These are phyloP conservation scores for Drosophila flavopinicola DNA, from an alignment of 2,888 invertebrate genomes.

Conservation along the genomic window DNA sequence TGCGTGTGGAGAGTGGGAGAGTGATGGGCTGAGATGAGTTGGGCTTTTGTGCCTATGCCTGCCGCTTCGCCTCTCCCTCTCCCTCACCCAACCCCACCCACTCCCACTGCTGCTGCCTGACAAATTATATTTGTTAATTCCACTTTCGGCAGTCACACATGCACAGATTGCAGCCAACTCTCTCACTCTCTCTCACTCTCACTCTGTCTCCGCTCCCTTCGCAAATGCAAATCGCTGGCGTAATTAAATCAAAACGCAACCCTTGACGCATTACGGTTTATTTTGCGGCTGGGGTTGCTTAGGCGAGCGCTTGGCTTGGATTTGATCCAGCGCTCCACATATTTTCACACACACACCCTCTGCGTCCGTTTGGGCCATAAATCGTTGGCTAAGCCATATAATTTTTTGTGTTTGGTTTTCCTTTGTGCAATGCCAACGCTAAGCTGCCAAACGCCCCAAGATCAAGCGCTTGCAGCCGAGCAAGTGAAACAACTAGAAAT, in stretches of 20 bases:
- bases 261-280: slow-evolving; percentile 39
- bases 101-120: slow-evolving; percentile 30
- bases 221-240: slow-evolving; percentile 48
- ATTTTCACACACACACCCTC: slow-evolving; percentile 34
- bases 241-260: slow-evolving; percentile 61
- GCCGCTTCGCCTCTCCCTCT: slow-evolving; percentile 18
- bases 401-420: slow-evolving; percentile 2
- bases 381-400: slow-evolving; percentile 44
- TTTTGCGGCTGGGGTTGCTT: background rate
- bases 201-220: background rate
- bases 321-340: slow-evolving; percentile 11
- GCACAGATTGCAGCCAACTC: slow-evolving; percentile 30
- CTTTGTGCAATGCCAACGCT: slow-evolving; percentile 45
- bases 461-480: slow-evolving; percentile 34
- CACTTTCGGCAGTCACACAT: slow-evolving; percentile 27
- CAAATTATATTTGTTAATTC: slow-evolving; percentile 56
- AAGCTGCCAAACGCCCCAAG: slow-evolving; percentile 53
- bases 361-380: slow-evolving; percentile 14
- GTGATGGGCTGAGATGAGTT: slow-evolving; percentile 8
- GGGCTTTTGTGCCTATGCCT: slow-evolving; percentile 27
- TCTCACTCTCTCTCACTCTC: background rate
- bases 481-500: slow-evolving; percentile 6
- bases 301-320: slow-evolving; percentile 11
- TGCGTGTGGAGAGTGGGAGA: slow-evolving; percentile 11
- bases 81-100: too few relatives aligned